Percentiles rank a stretch among this genome's conserved stretches.
Conservation (phyloP, 1,140 invertebrate species). For the Zeugodacus cucurbitae region DNA sequence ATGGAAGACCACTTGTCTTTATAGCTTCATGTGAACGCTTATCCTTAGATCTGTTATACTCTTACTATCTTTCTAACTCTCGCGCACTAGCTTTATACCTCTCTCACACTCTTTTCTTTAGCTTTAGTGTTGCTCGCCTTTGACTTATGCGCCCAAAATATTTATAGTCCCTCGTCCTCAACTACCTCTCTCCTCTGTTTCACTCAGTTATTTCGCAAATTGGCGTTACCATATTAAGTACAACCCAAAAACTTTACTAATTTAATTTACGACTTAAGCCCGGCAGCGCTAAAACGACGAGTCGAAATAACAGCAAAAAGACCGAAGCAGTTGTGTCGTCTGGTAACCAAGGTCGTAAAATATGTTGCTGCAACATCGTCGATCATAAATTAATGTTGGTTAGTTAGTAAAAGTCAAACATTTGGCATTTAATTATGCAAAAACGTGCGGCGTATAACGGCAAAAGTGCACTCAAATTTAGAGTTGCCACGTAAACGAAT, state of each 20-base stretch:
- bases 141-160: slow-evolving; percentile 19
- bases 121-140: neutral
- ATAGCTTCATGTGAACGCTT: neutral
- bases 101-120: neutral
- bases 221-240: slow-evolving; percentile 29
- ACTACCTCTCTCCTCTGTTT: neutral
- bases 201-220: slow-evolving; percentile 10
- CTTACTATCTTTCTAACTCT: neutral
- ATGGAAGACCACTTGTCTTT: neutral
- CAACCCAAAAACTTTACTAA: slow-evolving; percentile 39
- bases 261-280: slow-evolving; percentile 39
- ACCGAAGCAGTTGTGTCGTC: neutral
- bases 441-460: neutral
- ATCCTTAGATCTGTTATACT: neutral
- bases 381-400: slow-evolving; percentile 39
- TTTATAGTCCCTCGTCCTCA: neutral
- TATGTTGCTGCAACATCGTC: slow-evolving; percentile 9
- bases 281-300: neutral
- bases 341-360: slow-evolving; percentile 4
- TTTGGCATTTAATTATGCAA: slow-evolving; percentile 41
- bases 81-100: neutral
- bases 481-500: neutral
- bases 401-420: slow-evolving; percentile 39
- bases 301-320: neutral
- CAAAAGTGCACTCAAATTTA: neutral